Evolutionary conservation across 2,888 invertebrate species (phyloP), one percentile per base, ranked within the genome.

Genomic region (Rhagonycha lutea): DNA sequence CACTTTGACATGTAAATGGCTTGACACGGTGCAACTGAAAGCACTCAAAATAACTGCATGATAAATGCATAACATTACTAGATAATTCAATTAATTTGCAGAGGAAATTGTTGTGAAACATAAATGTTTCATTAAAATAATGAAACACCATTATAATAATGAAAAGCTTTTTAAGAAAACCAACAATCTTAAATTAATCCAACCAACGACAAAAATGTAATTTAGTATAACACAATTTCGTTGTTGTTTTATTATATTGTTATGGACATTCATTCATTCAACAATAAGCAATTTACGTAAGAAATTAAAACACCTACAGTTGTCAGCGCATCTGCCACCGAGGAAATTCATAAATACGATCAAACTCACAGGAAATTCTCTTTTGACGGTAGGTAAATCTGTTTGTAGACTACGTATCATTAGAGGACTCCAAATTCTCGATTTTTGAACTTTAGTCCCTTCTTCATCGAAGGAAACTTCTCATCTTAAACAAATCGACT

Each of bases 21-120:
- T 75, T 69, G 65, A 69, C 72, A 75, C 72, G 23, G 71, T 75
- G 75, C 75, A 75, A 65, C 72, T 72, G 72, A 75, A 75, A 75
- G 63, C 63, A 24, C 63, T 63, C 24, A n/a, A 63, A 47, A 47
- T 47, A 47, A 47, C n/a, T 47, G 47, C 47, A 47, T 63, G 63
- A 63, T 63, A 63, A 63, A 63, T 63, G 63, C 23, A 14, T n/a
- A 47, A 47, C 47, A 47, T 47, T 47, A 47, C 47, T n/a, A n/a
- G 47, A 47, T 47, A 47, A 47, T 47, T 47, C 47, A 47, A 47
- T 47, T 47, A 47, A 47, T 47, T 47, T 47, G 2, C n/a, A 47
- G n/a, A n/a, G n/a, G n/a, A 47, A 47, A 47, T 47, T 47, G 47
- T 47, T n/a, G 47, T 47, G 47, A 2, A 47, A 47, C n/a, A 47